These are phyloP conservation scores for Prochilodus magdalenae DNA, from an alignment of 2,113 vertebrate genomes.

Conservation along the genomic window DNA sequence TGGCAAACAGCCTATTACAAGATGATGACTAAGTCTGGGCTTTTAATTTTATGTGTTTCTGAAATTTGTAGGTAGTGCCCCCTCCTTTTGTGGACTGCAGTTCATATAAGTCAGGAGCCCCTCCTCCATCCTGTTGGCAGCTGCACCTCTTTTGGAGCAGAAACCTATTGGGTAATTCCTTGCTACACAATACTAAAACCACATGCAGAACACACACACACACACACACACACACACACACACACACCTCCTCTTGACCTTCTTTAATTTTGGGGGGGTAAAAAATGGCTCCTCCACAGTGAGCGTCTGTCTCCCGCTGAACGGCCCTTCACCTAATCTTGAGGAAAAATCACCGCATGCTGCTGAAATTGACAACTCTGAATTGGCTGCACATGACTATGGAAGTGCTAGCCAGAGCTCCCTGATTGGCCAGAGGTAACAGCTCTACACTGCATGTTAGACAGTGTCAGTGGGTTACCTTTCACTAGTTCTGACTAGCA, in stretches of 20 bases:
- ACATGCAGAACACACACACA: background rate
- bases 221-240: too few relatives aligned
- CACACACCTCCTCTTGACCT: background rate
- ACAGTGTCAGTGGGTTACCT: too few relatives aligned
- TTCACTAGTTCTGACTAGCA: too few relatives aligned
- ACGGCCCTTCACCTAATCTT: constrained; percentile 76
- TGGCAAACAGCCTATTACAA: too few relatives aligned
- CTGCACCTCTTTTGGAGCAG: constrained; percentile 81
- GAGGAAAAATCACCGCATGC: constrained; percentile 96
- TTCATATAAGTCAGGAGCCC: constrained; percentile 81
- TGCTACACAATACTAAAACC: too few relatives aligned
- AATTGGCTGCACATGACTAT: constrained; percentile 92
- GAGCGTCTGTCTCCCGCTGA: constrained; percentile 90
- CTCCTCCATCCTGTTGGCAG: constrained; percentile 88
- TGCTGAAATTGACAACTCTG: constrained; percentile 95
- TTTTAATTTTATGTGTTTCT: background rate
- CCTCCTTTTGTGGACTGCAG: constrained; percentile 76
- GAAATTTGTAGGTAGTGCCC: constrained; percentile 58
- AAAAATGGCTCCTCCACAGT: constrained; percentile 68
- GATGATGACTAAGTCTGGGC: background rate
- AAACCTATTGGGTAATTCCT: constrained; percentile 76
- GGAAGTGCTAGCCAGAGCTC: constrained; percentile 93
- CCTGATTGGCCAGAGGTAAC: constrained; percentile 86
- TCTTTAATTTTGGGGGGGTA: constrained; percentile 19
- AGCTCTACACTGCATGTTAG: too few relatives aligned